Conservation (phyloP, 2,113 vertebrate genomes). For the Orthonyx spaldingii region DNA sequence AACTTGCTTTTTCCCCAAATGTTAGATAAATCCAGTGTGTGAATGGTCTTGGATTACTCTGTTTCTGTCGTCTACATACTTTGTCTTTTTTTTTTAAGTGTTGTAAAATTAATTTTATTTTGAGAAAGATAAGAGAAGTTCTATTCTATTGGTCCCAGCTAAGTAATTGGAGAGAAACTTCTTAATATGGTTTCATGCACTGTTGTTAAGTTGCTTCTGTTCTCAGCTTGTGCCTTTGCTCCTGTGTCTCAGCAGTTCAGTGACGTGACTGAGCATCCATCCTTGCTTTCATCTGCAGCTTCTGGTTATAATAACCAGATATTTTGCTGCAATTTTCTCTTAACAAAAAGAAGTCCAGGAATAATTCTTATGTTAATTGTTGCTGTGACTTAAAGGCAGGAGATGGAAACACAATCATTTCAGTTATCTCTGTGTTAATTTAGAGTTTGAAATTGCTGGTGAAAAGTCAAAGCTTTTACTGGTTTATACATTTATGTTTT, state of each 20-base stretch:
- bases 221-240: not conserved
- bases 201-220: not conserved
- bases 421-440: not conserved
- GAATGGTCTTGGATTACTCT: not conserved
- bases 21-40: not conserved
- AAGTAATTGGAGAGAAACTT: not conserved
- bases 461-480: not conserved
- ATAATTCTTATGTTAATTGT: not conserved
- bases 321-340: constrained; percentile 22
- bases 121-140: not conserved
- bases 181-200: not conserved
- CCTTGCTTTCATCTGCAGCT: constrained; percentile 45
- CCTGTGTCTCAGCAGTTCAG: not conserved
- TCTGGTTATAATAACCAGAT: constrained; percentile 32
- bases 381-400: not conserved
- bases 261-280: not conserved
- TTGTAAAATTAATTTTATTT: not conserved
- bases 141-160: not conserved
- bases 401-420: not conserved
- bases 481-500: not conserved
- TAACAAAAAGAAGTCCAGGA: not conserved
- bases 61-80: not conserved
- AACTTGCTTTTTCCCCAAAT: not conserved
- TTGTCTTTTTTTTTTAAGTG: not conserved
- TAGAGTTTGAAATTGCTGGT: not conserved